Base-by-base conservation (phyloP, 30 jellyfish, hydroid and myxozoan species). In the Pseudorhiza aurosa region DNA sequence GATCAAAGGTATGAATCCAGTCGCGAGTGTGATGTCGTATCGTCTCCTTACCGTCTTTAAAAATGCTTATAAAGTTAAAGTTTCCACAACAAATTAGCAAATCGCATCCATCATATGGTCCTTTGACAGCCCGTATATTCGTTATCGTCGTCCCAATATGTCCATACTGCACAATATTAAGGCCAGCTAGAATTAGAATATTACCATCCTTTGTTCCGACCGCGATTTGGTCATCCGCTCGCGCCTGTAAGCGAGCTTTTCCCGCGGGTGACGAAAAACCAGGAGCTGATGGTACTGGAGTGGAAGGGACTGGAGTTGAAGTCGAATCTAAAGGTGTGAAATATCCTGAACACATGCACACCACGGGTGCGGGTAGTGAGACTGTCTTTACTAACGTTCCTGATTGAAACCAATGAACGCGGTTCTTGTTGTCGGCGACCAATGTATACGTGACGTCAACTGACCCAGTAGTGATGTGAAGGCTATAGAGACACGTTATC, bases 261-360 rank as follows among this genome's bases (percentile, higher is more conserved):
- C 73, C 37, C 11, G 80, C 25, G 1, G 85, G 93, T 25, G 90
- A 72, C 15, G 87, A 42, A 18, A 55, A 31, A 0, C 70, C 80
- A 8, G 70, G 77, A 4, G 79, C 29, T 14, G 58, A 8, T 19
- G 89, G 37, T 11, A 44, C 85, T 27, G 88, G 80, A 15, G 88
- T 77, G 32, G 89, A 15, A 22, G 87, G 77, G 15, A 51, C 83
- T 2, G 78, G 81, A n/a, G 68, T 85, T 8, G 71, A 50, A n/a
- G 65, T 32, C 26, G 87, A 39, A 21, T 75, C 89, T 28, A 74
- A 37, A 31, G 83, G 75, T 32, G 65, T 65, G 72, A 90, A 90
- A 55, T 62, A 64, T 19, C 98, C 98, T 4, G 96, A 31, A 45
- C 96, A 83, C 95, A 90, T 83, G 65, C 96, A 63, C 14, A 92